Conservation (phyloP, 2,888 invertebrate genomes). For the Nineta flava region DNA sequence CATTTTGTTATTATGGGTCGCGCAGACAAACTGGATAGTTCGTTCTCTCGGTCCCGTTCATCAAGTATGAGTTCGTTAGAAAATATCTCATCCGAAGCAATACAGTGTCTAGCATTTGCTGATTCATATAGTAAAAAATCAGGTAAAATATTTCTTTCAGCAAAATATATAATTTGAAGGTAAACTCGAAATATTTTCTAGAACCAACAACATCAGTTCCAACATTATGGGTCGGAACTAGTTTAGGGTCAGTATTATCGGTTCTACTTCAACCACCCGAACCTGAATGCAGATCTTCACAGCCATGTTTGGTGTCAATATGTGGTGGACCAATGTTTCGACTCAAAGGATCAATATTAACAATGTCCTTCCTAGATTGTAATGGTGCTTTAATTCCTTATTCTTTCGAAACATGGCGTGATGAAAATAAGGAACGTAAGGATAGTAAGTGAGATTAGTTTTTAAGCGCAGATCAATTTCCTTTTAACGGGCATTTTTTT, state of each 20-base stretch:
- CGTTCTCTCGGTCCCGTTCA: constrained; percentile 90
- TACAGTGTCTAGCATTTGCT: constrained; percentile 90
- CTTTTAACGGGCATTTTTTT: no score
- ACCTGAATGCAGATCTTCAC: constrained; percentile 63
- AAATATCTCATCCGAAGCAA: constrained; percentile 90
- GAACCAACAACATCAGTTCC: constrained; percentile 72
- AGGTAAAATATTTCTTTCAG: constrained; percentile 40
- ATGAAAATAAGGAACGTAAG: constrained; percentile 53
- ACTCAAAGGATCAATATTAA: constrained; percentile 86
- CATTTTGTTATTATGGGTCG: constrained; percentile 41
- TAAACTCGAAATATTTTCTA: constrained; percentile 23
- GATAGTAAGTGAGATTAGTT: constrained; percentile 21
- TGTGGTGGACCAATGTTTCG: constrained; percentile 95
- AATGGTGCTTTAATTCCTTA: constrained; percentile 84
- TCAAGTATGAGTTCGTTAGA: constrained; percentile 97
- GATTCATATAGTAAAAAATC: constrained; percentile 90
- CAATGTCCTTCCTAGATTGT: constrained; percentile 92
- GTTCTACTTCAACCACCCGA: constrained; percentile 74
- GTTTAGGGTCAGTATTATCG: constrained; percentile 88
- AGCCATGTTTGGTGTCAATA: constrained; percentile 76
- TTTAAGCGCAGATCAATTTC: no score
- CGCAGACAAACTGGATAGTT: constrained; percentile 92
- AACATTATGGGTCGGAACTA: constrained; percentile 96
- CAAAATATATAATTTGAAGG: background rate
- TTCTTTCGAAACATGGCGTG: constrained; percentile 84